Evolutionary conservation across 2,113 vertebrate genomes (phyloP).

Genomic region (Cryptomyrus ogoouensis): DNA sequence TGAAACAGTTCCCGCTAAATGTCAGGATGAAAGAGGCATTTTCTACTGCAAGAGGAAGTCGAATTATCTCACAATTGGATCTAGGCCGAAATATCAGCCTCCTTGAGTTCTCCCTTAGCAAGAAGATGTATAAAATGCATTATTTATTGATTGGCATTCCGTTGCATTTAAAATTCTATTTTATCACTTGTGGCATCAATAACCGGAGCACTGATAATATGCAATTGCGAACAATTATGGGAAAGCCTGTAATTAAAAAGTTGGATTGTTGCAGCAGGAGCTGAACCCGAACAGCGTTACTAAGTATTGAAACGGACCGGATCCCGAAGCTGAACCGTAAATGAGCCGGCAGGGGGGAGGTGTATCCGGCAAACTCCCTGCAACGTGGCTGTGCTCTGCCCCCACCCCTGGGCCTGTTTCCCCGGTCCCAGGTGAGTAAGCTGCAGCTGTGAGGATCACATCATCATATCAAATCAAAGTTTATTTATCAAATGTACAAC

Average conservation of each 20-base stretch:
- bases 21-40: neutral
- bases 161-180: neutral
- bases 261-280: neutral
- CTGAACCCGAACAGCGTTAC: neutral
- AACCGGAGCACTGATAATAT: neutral
- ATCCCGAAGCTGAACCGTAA: neutral
- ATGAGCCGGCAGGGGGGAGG: neutral
- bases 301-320: neutral
- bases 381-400: neutral
- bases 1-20: neutral
- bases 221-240: neutral
- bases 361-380: neutral
- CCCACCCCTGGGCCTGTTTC: neutral
- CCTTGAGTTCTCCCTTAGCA: neutral
- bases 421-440: neutral
- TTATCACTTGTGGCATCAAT: neutral
- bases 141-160: neutral
- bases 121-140: neutral
- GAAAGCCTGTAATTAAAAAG: neutral
- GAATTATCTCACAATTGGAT: neutral
- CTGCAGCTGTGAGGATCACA: neutral
- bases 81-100: neutral
- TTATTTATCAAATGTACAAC: neutral
- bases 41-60: neutral
- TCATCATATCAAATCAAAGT: neutral